Conservation (phyloP, 2,888 invertebrate genomes). For the Disparrhopalites patrizii region DNA sequence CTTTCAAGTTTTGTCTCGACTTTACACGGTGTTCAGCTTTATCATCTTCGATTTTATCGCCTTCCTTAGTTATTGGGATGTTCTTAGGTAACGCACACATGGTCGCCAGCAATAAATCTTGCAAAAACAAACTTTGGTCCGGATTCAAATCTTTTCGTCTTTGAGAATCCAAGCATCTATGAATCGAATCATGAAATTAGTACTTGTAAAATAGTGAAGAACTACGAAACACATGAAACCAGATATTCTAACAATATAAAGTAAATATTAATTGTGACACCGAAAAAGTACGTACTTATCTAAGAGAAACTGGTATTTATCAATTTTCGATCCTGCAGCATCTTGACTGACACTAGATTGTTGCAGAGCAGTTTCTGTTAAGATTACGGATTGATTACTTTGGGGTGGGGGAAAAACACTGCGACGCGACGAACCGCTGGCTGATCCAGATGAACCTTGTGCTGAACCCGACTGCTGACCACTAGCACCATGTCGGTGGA, state of each 20-base stretch:
- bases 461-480: slow-evolving; percentile 41
- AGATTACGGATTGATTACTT: slow-evolving; percentile 41
- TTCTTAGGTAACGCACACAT: slow-evolving; percentile 48
- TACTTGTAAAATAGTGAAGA: neutral
- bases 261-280: too few relatives aligned
- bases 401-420: slow-evolving; percentile 47
- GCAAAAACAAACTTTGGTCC: slow-evolving; percentile 65
- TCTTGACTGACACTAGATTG: slow-evolving; percentile 48
- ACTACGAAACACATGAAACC: neutral
- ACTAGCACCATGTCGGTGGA: slow-evolving; percentile 46
- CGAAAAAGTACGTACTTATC: slow-evolving; percentile 53
- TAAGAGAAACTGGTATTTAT: slow-evolving; percentile 54
- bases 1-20: slow-evolving; percentile 13
- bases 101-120: slow-evolving; percentile 65
- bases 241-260: neutral
- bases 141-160: slow-evolving; percentile 53
- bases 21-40: slow-evolving; percentile 12
- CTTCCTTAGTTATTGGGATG: slow-evolving; percentile 9
- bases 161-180: slow-evolving; percentile 57
- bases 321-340: slow-evolving; percentile 50
- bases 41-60: slow-evolving; percentile 7
- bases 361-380: slow-evolving; percentile 43
- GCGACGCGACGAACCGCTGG: slow-evolving; percentile 42
- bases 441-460: slow-evolving; percentile 62
- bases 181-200: slow-evolving; percentile 17